phyloP scores from a whole-genome alignment of 1,140 invertebrate genomes.

The Choristoneura fumiferana region DNA sequence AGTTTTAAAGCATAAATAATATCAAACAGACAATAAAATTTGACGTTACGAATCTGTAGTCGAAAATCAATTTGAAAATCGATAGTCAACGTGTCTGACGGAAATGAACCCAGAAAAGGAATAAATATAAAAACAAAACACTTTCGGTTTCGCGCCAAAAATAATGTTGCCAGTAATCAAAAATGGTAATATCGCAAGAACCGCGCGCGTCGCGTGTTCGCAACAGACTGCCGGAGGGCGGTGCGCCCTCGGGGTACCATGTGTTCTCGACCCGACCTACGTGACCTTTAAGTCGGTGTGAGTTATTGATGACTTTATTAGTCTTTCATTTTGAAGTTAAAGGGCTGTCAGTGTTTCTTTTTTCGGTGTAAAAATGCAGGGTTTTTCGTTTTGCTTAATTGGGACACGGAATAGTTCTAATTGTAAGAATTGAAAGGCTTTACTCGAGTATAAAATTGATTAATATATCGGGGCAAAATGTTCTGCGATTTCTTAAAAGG shows the following conservation, averaged over 20 bases:
- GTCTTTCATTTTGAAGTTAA: background rate
- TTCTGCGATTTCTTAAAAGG: too few species aligned
- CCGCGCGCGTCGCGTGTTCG: slow-evolving; percentile 53
- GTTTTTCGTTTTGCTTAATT: too few species aligned
- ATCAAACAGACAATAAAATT: background rate
- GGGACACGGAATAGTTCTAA: too few species aligned
- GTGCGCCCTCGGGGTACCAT: slow-evolving; percentile 54
- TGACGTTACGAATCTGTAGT: slow-evolving; percentile 10
- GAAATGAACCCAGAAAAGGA: background rate
- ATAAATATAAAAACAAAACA: background rate
- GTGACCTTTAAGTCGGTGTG: background rate
- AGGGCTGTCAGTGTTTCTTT: too few species aligned
- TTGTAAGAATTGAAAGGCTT: too few species aligned
- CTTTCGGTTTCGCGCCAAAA: slow-evolving; percentile 13
- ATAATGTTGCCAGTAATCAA: slow-evolving; percentile 5
- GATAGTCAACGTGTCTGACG: too few species aligned
- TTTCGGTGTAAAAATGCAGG: too few species aligned
- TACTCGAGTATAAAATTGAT: too few species aligned
- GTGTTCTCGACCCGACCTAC: slow-evolving; percentile 30
- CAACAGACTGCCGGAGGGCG: slow-evolving; percentile 66
- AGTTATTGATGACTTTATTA: background rate
- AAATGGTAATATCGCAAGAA: slow-evolving; percentile 11
- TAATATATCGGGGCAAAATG: too few species aligned
- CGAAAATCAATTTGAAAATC: slow-evolving; percentile 2
- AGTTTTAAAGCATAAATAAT: background rate